Percentiles rank a stretch among this genome's conserved stretches.
Conservation (phyloP, 2,797 vertebrate species). For the Poeciliopsis presidionis region DNA sequence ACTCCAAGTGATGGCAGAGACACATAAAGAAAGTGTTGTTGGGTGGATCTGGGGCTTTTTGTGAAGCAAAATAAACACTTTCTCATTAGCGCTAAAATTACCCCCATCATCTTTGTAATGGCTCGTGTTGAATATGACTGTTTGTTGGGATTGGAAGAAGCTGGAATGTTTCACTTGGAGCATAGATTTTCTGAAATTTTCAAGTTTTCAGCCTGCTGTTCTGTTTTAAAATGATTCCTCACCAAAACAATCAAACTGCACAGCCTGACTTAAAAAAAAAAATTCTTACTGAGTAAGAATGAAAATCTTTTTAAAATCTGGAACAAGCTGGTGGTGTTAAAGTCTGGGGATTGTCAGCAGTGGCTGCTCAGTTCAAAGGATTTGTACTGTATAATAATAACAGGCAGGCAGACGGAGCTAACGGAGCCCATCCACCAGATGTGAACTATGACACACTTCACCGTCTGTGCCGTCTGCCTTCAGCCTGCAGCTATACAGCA, state of each 20-base stretch:
- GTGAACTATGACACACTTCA: slow-evolving; percentile 65
- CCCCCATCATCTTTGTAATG: background rate
- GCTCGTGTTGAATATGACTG: background rate
- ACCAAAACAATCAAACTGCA: slow-evolving; percentile 25
- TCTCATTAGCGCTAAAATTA: slow-evolving; percentile 5
- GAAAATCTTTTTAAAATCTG: slow-evolving; percentile 20
- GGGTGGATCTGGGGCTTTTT: slow-evolving; percentile 51
- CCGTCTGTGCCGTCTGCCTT: slow-evolving; percentile 48
- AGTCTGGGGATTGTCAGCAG: slow-evolving; percentile 73
- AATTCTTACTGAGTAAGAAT: slow-evolving; percentile 29
- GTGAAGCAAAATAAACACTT: slow-evolving; percentile 21
- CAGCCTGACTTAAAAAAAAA: slow-evolving; percentile 16
- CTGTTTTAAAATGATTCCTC: slow-evolving; percentile 13
- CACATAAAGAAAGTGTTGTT: slow-evolving; percentile 48
- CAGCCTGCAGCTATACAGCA: slow-evolving; percentile 47
- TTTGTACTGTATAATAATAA: slow-evolving; percentile 61
- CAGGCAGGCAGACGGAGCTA: slow-evolving; percentile 53
- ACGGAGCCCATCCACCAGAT: slow-evolving; percentile 60
- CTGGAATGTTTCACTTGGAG: background rate
- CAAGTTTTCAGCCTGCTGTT: background rate
- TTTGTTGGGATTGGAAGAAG: slow-evolving; percentile 9
- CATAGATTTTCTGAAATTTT: slow-evolving; percentile 4
- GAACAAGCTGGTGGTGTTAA: slow-evolving; percentile 30
- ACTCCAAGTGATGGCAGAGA: slow-evolving; percentile 49
- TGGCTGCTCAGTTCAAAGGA: slow-evolving; percentile 70